Base-by-base conservation (phyloP, 2,113 vertebrate genomes). In the Tragelaphus imberbis region DNA sequence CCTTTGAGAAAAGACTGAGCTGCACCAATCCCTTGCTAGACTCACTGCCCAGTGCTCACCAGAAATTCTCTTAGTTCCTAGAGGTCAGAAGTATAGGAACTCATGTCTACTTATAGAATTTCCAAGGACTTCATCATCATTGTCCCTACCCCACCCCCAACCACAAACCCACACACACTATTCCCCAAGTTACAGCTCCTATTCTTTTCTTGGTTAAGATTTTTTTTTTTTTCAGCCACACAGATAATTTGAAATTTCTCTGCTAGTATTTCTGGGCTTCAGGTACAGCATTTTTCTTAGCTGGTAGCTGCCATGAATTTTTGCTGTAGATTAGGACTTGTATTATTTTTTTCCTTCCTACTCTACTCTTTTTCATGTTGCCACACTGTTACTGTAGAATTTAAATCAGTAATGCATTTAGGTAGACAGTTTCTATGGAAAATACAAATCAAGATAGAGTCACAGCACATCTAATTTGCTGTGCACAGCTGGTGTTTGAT, bases 401-500 rank as follows among this genome's bases (percentile, higher is more conserved):
- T 97, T 92, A 95, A 88, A 90, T 92, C n/a, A 65, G 71, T 53
- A 81, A 59, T 86, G n/a, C 47, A 81, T 95, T 90, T 94, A 49
- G 36, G 27, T 13, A 90, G 81, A 96, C 3, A 53, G 17, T 94
- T 95, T 84, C 93, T 91, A 63, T 86, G 77, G 80, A 97, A 96
- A 81, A 80, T n/a, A 91, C 77, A 97, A 86, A 97, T 91, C 82
- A 94, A 84, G 79, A 79, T 9, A 88, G 49, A 84, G 36, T 68
- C 65, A 88, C 44, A 47, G 85, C 81, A 71, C 51, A 96, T 92
- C 40, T 19, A 81, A 97, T 96, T 97, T 91, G 88, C 61, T 96
- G 55, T 93, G 36, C 82, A 59, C 68, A 63, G 86, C 68, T 49
- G 33, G 87, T 95, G 6, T 90, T 90, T 81, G 65, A 90, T 94